A percentile compares a stretch with the other conserved stretches of the same genome.
Conservation (phyloP, 2,113 vertebrate species). For the Sturnus vulgaris region DNA sequence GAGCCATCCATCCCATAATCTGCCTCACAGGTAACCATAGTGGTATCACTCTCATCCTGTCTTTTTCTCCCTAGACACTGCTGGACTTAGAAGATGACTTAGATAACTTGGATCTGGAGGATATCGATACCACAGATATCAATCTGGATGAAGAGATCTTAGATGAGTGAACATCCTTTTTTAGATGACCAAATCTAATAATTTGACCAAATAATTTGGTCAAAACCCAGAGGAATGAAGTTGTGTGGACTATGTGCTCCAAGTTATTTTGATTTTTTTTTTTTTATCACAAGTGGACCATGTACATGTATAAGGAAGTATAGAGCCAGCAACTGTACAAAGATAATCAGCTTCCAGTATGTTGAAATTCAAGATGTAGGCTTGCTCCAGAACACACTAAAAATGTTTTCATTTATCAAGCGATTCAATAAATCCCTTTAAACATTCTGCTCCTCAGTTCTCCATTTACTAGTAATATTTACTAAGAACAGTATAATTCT, state of each 20-base stretch:
- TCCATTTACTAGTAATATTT: neutral
- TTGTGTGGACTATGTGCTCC: neutral
- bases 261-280: conserved; percentile 48
- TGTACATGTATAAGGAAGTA: neutral
- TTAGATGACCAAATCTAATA: conserved; percentile 45
- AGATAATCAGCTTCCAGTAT: neutral
- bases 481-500: neutral
- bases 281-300: conserved; percentile 41
- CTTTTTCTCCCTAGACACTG: conserved; percentile 73
- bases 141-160: conserved; percentile 96
- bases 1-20: rapidly evolving
- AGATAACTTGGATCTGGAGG: conserved; percentile 95
- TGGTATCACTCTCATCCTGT: neutral
- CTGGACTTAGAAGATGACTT: conserved; percentile 92
- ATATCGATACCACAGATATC: conserved; percentile 95
- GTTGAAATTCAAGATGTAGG: neutral
- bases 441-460: neutral
- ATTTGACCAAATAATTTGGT: neutral
- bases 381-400: neutral
- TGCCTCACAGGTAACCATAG: rapidly evolving
- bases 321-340: neutral
- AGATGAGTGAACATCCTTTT: conserved; percentile 72
- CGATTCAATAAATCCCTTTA: conserved; percentile 33
- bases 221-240: neutral
- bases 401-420: neutral